phyloP scores from a whole-genome alignment of 2,888 invertebrate genomes.

The Drosophila greeni region DNA sequence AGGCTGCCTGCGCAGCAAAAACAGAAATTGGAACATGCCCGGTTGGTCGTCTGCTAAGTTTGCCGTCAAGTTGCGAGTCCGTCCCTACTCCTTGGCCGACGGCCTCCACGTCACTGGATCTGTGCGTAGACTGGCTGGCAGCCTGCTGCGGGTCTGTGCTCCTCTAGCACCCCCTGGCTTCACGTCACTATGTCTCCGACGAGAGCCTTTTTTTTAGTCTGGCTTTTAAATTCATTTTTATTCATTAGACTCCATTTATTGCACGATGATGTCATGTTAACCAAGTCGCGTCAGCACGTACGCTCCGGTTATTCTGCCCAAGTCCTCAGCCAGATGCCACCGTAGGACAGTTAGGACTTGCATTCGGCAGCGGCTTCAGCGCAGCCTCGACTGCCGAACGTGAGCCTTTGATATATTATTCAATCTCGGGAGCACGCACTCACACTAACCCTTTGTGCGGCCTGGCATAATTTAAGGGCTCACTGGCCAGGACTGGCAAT shows the following conservation, averaged over 20 bases:
- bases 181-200: slow-evolving; percentile 43
- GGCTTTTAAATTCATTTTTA: slow-evolving; percentile 67
- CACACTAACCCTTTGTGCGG: slow-evolving; percentile 8
- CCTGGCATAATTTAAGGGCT: slow-evolving; percentile 19
- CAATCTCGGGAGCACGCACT: slow-evolving; percentile 25
- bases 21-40: slow-evolving; percentile 39
- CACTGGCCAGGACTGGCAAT: slow-evolving; percentile 18
- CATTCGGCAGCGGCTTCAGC: slow-evolving; percentile 19
- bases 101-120: slow-evolving; percentile 24
- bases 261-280: slow-evolving; percentile 65
- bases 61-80: slow-evolving; percentile 40
- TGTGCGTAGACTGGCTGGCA: slow-evolving; percentile 67
- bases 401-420: slow-evolving; percentile 38
- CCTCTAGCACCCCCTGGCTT: slow-evolving; percentile 14
- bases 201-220: slow-evolving; percentile 29
- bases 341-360: slow-evolving; percentile 1
- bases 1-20: slow-evolving; percentile 32
- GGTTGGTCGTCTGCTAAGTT: slow-evolving; percentile 28
- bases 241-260: slow-evolving; percentile 60
- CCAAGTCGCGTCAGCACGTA: slow-evolving; percentile 24
- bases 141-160: slow-evolving; percentile 51
- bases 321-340: slow-evolving; percentile 3
- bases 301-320: slow-evolving; percentile 49
- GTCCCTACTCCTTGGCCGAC: slow-evolving; percentile 42
- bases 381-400: slow-evolving; percentile 31